Base-by-base conservation (phyloP, 2,797 vertebrate species). In the Halcyon leucocephala region DNA sequence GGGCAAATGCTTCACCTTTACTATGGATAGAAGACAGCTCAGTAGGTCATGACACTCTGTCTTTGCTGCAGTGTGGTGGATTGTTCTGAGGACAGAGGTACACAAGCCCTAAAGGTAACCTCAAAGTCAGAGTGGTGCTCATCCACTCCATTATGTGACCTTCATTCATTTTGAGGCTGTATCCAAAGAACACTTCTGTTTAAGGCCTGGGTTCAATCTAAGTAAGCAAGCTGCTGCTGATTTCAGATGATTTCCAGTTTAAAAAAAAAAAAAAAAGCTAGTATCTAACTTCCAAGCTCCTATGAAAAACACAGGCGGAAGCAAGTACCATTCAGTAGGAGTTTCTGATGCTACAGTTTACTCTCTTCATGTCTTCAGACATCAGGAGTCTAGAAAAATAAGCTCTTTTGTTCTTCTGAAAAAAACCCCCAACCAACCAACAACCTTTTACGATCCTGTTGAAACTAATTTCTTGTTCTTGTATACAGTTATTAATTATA, bases 1-100 rank as follows among this genome's bases (percentile, higher is more conserved):
- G 29, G 21, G 6, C 24, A 62, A 44, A 57, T 4, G 7, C 7
- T 65, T 69, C 33, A 48, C 24, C 24, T 82, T 79, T 73, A 18
- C 28, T 52, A 2, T 5, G 1, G 12, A 16, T 4, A 33, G 20
- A n/a, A 81, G 22, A 25, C 3, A 18, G 13, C 4, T 6, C 7
- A 54, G 10, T 18, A 78, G 7, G n/a, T 41, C 25, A 21, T 6
- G 7, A 26, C 7, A 7, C 8, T 39, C 7, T 10, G 10, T 37
- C 3, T 65, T 51, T 35, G 12, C 79, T 72, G 22, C 15, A 48
- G 15, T 2, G 15, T 17, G 7, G 14, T 29, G 12, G 25, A 33
- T 13, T 48, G 25, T 26, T 77, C 21, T 11, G 14, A 85, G 12
- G 18, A 57, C n/a, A 52, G 31, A 78, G 4, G 19, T 26, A 70